Evolutionary conservation across 2,113 vertebrate genomes (phyloP).

Genomic region (Polyodon spathula): DNA sequence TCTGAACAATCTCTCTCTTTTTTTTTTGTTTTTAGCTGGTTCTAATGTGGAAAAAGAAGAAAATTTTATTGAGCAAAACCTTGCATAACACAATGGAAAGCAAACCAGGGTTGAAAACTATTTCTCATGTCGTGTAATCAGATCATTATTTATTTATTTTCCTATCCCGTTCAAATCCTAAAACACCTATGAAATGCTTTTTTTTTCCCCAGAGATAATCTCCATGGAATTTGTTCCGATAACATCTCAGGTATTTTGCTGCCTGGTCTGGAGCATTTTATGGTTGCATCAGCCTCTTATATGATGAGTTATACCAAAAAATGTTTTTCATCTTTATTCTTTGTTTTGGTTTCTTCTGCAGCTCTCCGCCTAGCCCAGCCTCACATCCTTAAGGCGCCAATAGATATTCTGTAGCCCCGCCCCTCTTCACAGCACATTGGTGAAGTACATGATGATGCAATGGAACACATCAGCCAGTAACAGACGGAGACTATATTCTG

Average conservation of each 20-base stretch:
- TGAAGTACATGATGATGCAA: too few relatives aligned
- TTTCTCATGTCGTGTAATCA: slow-evolving; percentile 30
- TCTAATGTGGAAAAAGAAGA: slow-evolving; percentile 22
- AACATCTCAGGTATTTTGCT: slow-evolving; percentile 13
- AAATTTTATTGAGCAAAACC: slow-evolving; percentile 29
- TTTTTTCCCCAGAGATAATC: slow-evolving; percentile 21
- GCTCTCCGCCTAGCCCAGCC: too few relatives aligned
- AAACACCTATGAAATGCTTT: slow-evolving; percentile 37
- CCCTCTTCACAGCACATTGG: too few relatives aligned
- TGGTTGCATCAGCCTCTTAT: background rate
- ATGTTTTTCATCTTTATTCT: too few relatives aligned
- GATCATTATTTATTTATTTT: slow-evolving; percentile 30
- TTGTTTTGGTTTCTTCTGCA: too few relatives aligned
- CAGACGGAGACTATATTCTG: background rate
- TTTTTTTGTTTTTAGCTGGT: slow-evolving; percentile 11
- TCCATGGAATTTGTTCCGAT: slow-evolving; percentile 23
- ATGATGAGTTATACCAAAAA: background rate
- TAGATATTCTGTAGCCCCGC: too few relatives aligned
- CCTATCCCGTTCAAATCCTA: slow-evolving; percentile 36
- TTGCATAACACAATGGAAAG: slow-evolving; percentile 43
- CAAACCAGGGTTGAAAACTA: slow-evolving; percentile 24
- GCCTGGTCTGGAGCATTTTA: background rate
- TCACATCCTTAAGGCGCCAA: too few relatives aligned
- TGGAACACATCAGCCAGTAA: too few relatives aligned
- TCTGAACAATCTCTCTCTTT: too few relatives aligned